These are phyloP conservation scores for Erythrolamprus reginae DNA, from an alignment of 2,113 vertebrate species.

Conservation along the genomic window DNA sequence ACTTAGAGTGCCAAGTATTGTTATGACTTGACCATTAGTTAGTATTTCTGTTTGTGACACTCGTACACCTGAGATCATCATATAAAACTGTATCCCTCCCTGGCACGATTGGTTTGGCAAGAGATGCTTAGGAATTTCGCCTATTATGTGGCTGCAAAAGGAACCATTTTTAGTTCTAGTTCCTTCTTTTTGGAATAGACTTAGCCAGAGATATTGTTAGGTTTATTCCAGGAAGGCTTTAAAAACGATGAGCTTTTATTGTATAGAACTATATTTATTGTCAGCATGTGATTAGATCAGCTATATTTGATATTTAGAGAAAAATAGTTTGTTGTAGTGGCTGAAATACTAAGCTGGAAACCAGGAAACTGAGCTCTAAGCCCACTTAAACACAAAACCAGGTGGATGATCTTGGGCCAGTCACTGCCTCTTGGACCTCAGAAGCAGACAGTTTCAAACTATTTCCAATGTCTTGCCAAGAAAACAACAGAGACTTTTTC, in stretches of 20 bases:
- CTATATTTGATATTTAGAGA: background rate
- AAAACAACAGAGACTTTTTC: background rate
- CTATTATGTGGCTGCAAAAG: background rate
- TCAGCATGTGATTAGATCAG: background rate
- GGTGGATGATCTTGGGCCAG: background rate
- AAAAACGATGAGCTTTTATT: background rate
- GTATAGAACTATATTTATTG: background rate
- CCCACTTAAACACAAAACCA: background rate
- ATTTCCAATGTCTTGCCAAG: background rate
- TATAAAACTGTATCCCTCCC: background rate
- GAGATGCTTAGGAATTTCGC: background rate
- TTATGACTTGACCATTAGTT: background rate
- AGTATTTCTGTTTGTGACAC: background rate
- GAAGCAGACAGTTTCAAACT: background rate
- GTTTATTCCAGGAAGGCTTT: background rate
- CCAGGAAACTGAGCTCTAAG: background rate
- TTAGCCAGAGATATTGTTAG: background rate
- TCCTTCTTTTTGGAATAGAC: background rate
- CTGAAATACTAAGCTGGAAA: background rate
- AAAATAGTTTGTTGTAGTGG: background rate
- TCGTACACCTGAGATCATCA: background rate
- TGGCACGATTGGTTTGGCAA: background rate
- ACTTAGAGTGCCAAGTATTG: background rate
- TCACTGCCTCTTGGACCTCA: background rate
- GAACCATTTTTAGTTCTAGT: background rate